Base-by-base conservation (phyloP, 2,113 vertebrate genomes). In the Ptilorrhoa leucosticta region DNA sequence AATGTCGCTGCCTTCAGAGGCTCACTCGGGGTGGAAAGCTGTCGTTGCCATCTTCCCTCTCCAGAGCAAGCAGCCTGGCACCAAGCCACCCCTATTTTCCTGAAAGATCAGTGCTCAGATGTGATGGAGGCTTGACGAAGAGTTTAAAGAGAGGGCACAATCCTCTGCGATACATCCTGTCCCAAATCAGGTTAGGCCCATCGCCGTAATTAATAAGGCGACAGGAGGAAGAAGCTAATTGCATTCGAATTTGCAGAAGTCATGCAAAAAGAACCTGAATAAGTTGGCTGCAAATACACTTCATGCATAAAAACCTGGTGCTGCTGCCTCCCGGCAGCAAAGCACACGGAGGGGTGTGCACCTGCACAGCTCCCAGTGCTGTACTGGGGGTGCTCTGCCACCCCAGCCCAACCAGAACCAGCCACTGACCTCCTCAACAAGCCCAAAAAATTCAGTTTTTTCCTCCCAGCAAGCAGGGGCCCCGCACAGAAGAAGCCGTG, bases 131-230 rank as follows among this genome's bases (percentile, higher is more conserved):
- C 31, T 65, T 42, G 42, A 76, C 35, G 33, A 86, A 87, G 50
- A 54, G 73, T 71, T 64, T 26, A 10, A 56, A 66, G 48, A 26
- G 58, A 51, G 19, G 30, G 33, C 53, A 82, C 65, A 69, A 69
- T 33, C 48, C 63, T 66, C 42, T 77, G 50, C 0, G 8, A 65
- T 23, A 66, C 64, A 83, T 93, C 69, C 82, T 79, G 81, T 73
- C 89, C 73, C 72, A 75, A 94, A 91, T 87, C 53, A 79, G 17
- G 79, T 93, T 92, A 94, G 73, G 63, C 22, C 82, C 68, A 54
- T 50, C 63, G 60, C 1, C 0, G 37, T 92, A 94, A 90, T 72
- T 80, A 90, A 77, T 85, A 95, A 77, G 45, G 85, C 82, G 92
- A 64, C 54, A 40, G 75, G 15, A 87, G 70, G 89, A 90, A 83